Base-by-base conservation (phyloP, 2,888 invertebrate species). In the Apotomis betuletana region DNA sequence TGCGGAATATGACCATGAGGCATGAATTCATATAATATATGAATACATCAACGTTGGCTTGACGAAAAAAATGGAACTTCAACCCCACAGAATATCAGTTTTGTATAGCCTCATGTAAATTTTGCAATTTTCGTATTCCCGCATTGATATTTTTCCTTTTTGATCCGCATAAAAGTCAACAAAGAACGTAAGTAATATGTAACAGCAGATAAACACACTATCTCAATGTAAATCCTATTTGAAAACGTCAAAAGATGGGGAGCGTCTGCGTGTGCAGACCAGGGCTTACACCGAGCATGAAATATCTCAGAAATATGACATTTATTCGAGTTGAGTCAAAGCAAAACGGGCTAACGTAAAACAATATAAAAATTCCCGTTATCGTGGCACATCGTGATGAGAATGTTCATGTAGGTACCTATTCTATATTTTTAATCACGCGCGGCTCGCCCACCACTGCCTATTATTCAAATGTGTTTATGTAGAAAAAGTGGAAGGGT, bases 311-410 rank as follows among this genome's bases (percentile, higher is more conserved):
- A 76, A 81, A 80, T 81, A 80, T 79, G 77, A 81, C 79, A 79
- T 82, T 83, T 79, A 84, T 83, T 83, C 77, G 80, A 67, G 41
- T 83, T 80, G 80, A 80, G 76, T 75, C 79, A 77, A 79, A 81
- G 78, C 78, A 79, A 79, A 79, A 75, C 73, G 74, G 76, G 74
- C 65, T 67, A 75, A 77, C 75, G 75, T 74, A 74, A 77, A 76
- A 71, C 71, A 71, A 79, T 79, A 81, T 79, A 82, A 83, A 83
- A 81, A 81, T 80, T 80, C 78, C 78, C 78, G 75, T 74, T 75
- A 75, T 65, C 74, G 67, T 59, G 70, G 71, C 69, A 67, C 74
- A 63, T 63, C 75, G 71, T 77, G 70, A 75, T 72, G 73, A 70
- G 74, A 71, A 70, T 70, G 63, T 72, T 73, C 68, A 74, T 67